Evolutionary conservation across 2,888 invertebrate genomes (phyloP), one percentile per base, ranked within the genome.

Genomic region (Crioceris asparagi): DNA sequence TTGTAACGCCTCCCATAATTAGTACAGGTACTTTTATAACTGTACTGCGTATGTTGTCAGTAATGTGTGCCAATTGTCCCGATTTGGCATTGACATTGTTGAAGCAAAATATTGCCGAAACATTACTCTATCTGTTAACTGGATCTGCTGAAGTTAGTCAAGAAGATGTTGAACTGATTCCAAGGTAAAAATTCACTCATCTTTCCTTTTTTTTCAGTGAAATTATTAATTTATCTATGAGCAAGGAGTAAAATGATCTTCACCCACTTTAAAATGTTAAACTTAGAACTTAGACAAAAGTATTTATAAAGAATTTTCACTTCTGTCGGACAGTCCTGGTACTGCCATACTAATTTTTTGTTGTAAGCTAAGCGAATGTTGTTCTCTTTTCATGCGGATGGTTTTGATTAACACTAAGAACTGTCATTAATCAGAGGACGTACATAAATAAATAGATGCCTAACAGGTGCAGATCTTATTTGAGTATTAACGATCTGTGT

Each of bases 21-120:
- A 93, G 90, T 53, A 90, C 92, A 36, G 83, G 83, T 37, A 94
- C 94, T 31, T 97, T 97, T 68, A 93, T 94, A 57, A 91, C 91
- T 52, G 93, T 97, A 42, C 77, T 98, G 52, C 77, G 96, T 43
- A 92, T 97, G 84, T 68, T 98, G 62, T 91, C 93, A 60, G 79
- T 92, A 54, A 90, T 96, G 87, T 96, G 96, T 65, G 81, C 83
- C 50, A 87, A 85, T 59, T 96, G 94, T 66, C 92, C 94, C 15
- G 88, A 91, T 64, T 72, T 97, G 54, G 94, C 96, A 35, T 81
- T 93, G 43, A 80, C 86, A 15, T 70, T 97, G 43, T 74, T 96
- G 45, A 86, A 90, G 65, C 90, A 93, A 59, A 93, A 94, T 62
- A 93, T 98, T 55, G 92, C 93, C 25, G 91, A 92, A 59, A 97